Evolutionary conservation across 2,797 vertebrate species (phyloP).

Genomic region (Podargus strigoides): DNA sequence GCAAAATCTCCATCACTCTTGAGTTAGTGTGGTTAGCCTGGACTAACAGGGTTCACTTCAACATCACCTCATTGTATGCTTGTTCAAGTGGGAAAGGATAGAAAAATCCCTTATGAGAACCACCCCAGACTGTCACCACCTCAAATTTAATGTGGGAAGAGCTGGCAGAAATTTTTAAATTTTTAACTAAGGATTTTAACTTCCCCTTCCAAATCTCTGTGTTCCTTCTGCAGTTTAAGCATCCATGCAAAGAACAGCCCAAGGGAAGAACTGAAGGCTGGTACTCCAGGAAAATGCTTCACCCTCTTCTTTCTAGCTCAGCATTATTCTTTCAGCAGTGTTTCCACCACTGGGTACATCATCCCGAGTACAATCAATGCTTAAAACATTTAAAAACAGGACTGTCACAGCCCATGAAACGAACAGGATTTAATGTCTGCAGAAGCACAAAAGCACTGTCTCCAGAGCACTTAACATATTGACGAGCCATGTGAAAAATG

Average conservation of each 20-base stretch:
- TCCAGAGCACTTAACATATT: conserved; percentile 40
- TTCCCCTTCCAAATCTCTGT: neutral
- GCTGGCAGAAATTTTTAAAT: neutral
- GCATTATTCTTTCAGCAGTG: neutral
- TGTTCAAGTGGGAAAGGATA: neutral
- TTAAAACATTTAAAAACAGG: conserved; percentile 26
- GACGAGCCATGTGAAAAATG: conserved; percentile 25
- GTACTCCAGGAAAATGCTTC: neutral
- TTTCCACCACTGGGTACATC: neutral
- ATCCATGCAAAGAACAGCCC: neutral
- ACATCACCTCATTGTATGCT: neutral
- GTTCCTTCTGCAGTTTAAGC: neutral
- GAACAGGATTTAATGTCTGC: conserved; percentile 20
- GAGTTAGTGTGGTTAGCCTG: too few species aligned
- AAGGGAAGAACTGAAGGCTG: neutral
- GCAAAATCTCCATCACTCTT: neutral
- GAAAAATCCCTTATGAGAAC: neutral
- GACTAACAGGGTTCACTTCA: neutral
- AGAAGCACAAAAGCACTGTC: conserved; percentile 45
- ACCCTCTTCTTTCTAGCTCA: neutral
- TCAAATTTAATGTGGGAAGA: neutral
- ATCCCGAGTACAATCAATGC: neutral
- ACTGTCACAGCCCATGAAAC: neutral
- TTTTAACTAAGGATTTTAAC: neutral
- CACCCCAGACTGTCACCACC: neutral